Base-by-base conservation (phyloP, 2,113 vertebrate species). In the Siniperca knerii region DNA sequence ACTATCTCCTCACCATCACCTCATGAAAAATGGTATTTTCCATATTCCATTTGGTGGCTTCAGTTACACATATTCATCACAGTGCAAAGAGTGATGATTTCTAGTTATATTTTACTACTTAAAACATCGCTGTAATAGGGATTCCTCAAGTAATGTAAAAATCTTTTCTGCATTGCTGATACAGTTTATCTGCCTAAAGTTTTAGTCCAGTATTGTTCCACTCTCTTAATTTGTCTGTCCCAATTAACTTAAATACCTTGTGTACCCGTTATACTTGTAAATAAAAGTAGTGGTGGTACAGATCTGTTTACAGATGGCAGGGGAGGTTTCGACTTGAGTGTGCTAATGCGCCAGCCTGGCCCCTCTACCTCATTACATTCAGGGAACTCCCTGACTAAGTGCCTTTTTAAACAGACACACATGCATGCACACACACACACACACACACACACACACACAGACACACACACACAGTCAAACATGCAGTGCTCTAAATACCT, bases 331-430 rank as follows among this genome's bases (percentile, higher is more conserved):
- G n/a, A 44, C 25, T 75, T 67, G 76, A 75, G 71, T 55, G 52
- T 54, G 71, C 15, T 78, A 62, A 79, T 75, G 75, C 13, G 50
- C 58, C 58, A 82, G 61, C 61, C 46, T 52, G 60, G 70, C 62
- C 83, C 58, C 82, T 80, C 65, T 58, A 50, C 78, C 44, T 85
- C 55, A 86, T 83, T 87, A 57, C 79, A 83, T 74, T 75, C 2
- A 80, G 86, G 83, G 90, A 84, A 90, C 82, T 91, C 79, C 87
- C 87, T 77, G 77, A 82, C 74, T 83, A 79, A 87, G 83, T 65
- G 71, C 72, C 80, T 77, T 75, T 81, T 83, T 23, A 69, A 77
- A 61, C 62, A 82, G 15, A 75, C 68, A 64, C 72, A 83, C 75
- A 87, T 25, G 25, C 25, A 25, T 25, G 25, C 35, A 35, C 29